A percentile compares a stretch with the other conserved stretches of the same genome.
phyloP scores from a whole-genome alignment of 2,797 vertebrate genomes.

The Hippopotamyrus pictus region DNA sequence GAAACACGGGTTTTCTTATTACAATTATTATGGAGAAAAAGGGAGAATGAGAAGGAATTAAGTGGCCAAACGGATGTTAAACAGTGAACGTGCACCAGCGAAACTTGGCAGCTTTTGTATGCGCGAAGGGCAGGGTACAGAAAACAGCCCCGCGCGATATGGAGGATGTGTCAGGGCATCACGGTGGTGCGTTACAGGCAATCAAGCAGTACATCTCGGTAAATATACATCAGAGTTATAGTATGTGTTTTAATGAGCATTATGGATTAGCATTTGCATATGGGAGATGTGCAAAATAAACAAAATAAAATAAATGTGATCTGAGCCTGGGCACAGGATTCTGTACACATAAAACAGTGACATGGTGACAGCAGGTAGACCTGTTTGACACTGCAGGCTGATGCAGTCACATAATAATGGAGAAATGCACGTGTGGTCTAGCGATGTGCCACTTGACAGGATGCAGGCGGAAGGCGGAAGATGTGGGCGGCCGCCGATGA shows the following conservation, averaged over 20 bases:
- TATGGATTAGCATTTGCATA: not conserved
- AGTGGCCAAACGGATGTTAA: not conserved
- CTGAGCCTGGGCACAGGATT: not conserved
- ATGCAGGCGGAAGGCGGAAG: not conserved
- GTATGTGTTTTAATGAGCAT: not conserved
- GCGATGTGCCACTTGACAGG: not conserved
- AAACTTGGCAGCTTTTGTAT: not conserved
- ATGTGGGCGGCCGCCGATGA: not conserved
- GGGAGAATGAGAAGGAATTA: not conserved
- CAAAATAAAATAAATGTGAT: not conserved
- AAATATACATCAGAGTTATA: not conserved
- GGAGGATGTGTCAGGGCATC: not conserved
- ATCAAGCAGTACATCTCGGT: not conserved
- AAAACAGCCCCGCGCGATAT: not conserved
- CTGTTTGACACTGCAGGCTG: not conserved
- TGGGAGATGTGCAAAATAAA: not conserved
- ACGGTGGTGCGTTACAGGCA: not conserved
- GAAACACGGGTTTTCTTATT: not conserved
- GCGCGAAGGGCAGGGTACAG: not conserved
- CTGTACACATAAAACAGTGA: not conserved
- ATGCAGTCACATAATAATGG: not conserved
- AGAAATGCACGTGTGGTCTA: not conserved
- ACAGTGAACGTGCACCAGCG: not conserved
- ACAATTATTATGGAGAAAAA: conserved; percentile 39
- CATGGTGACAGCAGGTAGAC: not conserved